phyloP scores from a whole-genome alignment of 2,113 vertebrate genomes.

The Mirounga angustirostris region DNA sequence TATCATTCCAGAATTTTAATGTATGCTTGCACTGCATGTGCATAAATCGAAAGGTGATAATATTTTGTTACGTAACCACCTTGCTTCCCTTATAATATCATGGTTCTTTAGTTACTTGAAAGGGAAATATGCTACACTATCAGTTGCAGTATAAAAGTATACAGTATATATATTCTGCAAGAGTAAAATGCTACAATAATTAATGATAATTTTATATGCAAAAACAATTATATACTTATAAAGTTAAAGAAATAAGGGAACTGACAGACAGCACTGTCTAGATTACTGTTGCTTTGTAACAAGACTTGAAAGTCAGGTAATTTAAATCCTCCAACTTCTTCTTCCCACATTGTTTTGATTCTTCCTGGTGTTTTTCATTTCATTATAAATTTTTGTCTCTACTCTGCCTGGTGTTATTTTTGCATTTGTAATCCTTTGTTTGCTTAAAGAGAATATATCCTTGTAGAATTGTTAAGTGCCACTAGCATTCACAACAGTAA shows the following conservation, averaged over 20 bases:
- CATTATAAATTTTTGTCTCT: background rate
- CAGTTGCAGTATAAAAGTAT: background rate
- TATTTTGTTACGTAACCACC: background rate
- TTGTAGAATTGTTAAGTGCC: background rate
- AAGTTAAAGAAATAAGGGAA: background rate
- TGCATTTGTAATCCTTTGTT: background rate
- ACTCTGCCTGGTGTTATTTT: background rate
- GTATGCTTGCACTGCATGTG: background rate
- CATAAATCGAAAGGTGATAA: background rate
- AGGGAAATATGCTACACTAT: background rate
- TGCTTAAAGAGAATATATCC: slow-evolving; percentile 2
- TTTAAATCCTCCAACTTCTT: background rate
- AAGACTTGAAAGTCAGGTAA: background rate
- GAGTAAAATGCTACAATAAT: background rate
- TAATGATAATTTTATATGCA: background rate
- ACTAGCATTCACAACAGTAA: background rate
- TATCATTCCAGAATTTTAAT: background rate
- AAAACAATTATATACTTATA: background rate
- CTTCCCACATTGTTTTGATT: background rate
- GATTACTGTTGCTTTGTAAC: background rate
- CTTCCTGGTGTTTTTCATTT: background rate
- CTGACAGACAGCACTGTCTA: background rate
- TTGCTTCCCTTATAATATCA: background rate
- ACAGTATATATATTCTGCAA: background rate
- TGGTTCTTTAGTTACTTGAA: background rate